phyloP scores from a whole-genome alignment of 2,888 invertebrate species.

The Andricus quercusramuli region DNA sequence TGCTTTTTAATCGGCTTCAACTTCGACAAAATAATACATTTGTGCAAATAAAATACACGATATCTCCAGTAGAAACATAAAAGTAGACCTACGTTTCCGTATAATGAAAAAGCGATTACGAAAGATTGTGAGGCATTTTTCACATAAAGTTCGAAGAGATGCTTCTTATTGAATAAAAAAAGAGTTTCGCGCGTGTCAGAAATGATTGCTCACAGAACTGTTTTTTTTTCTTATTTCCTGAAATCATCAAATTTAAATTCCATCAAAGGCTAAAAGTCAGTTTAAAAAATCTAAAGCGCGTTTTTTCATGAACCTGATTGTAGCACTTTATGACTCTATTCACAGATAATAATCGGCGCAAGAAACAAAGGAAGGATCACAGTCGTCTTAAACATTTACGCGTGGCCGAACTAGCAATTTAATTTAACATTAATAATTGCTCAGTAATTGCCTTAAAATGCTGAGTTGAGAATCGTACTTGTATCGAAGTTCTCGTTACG shows the following conservation, averaged over 20 bases:
- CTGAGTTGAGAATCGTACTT: slow-evolving; percentile 36
- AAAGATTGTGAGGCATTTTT: neutral
- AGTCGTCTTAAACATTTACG: slow-evolving; percentile 38
- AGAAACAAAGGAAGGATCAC: slow-evolving; percentile 33
- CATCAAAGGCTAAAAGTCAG: slow-evolving; percentile 15
- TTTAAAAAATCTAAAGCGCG: slow-evolving; percentile 22
- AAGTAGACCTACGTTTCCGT: slow-evolving; percentile 1
- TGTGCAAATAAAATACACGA: slow-evolving; percentile 12
- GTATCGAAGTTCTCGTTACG: slow-evolving; percentile 7
- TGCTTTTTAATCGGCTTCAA: slow-evolving; percentile 2
- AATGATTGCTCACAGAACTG: slow-evolving; percentile 4
- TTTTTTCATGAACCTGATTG: slow-evolving; percentile 22
- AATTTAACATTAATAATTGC: slow-evolving; percentile 15
- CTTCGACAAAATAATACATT: slow-evolving; percentile 17
- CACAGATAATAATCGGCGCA: slow-evolving; percentile 35
- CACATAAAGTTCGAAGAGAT: neutral
- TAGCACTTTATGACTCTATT: slow-evolving; percentile 27
- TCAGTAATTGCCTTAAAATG: slow-evolving; percentile 8
- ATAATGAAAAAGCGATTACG: neutral
- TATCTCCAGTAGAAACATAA: slow-evolving; percentile 6
- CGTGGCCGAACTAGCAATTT: slow-evolving; percentile 37
- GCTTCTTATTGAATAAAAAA: slow-evolving; percentile 14
- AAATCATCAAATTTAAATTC: neutral
- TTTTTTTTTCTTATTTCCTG: neutral
- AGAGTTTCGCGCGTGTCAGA: slow-evolving; percentile 9